Base-by-base conservation (phyloP, 2,888 invertebrate species). In the Thereva unica region DNA sequence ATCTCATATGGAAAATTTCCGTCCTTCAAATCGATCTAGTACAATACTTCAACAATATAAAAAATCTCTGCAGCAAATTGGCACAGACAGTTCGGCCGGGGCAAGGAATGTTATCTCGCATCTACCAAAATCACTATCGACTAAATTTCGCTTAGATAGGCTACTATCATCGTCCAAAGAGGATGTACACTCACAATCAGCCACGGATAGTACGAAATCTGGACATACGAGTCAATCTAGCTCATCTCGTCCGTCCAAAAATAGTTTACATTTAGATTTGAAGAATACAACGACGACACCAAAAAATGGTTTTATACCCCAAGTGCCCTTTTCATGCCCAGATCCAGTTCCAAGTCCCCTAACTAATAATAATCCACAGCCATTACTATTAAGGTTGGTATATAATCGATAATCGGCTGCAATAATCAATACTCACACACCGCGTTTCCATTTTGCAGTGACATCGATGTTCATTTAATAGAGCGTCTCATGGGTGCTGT, bases 401-500 rank as follows among this genome's bases (percentile, higher is more conserved):
- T 47, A 7, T 35, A 35, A 41, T 54, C 64, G 3, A 10, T 55
- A 23, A n/a, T 64, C 10, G 10, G 54, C 23, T 23, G 23, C 23
- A 23, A 10, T 41, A 37, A 40, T 34, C 50, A 50, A 50, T 61
- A 4, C 23, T n/a, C n/a, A 12, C 42, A 23, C n/a, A 35, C 50
- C 12, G 8, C 34, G 9, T 23, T 23, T 61, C 34, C 44, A 50
- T 52, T 38, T 63, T 52, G 12, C 42, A 64, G 63, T 38, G 41
- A 64, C 41, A 42, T 64, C 4, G 42, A 64, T 50, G 10, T 44
- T 8, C 35, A 45, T 35, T 47, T 47, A 8, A 82, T 87, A 10
- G 79, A 81, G 34, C 80, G 88, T n/a, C 77, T 89, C 47, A 85
- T 88, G 84, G 84, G 86, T 5, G 86, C 87, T 0, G 86, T 89